Evolutionary conservation across 1,140 invertebrate species (phyloP).

Genomic region (Zaprionus capensis): DNA sequence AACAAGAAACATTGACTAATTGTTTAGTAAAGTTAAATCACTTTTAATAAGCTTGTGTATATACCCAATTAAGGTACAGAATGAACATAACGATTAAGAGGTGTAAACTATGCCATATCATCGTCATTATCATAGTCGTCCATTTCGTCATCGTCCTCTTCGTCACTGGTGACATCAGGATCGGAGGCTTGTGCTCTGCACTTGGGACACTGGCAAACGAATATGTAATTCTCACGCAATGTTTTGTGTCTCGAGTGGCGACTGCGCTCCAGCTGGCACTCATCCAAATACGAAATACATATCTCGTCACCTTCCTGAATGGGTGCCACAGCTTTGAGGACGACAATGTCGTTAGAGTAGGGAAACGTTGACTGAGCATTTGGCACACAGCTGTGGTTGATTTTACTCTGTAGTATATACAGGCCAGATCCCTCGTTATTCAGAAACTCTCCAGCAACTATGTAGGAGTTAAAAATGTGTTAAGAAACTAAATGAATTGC

Average conservation of each 20-base stretch:
- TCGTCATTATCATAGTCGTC: slow-evolving; percentile 68
- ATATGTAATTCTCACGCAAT: slow-evolving; percentile 92
- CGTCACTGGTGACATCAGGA: slow-evolving; percentile 92
- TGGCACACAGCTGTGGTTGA: slow-evolving; percentile 96
- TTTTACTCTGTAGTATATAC: slow-evolving; percentile 92
- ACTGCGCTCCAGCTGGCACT: slow-evolving; percentile 91
- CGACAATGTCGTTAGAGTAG: slow-evolving; percentile 92
- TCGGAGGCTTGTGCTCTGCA: slow-evolving; percentile 91
- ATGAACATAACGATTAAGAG: slow-evolving; percentile 2
- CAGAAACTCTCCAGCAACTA: slow-evolving; percentile 94
- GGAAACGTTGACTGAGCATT: slow-evolving; percentile 95
- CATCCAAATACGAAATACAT: slow-evolving; percentile 95
- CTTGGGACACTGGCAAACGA: slow-evolving; percentile 88
- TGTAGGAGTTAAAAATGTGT: background rate
- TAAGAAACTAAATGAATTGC: background rate
- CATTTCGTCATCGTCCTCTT: slow-evolving; percentile 85
- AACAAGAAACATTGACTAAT: background rate
- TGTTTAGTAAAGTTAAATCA: slow-evolving; percentile 1
- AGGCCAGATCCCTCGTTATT: slow-evolving; percentile 97
- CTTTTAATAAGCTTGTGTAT: background rate
- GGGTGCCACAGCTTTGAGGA: slow-evolving; percentile 89
- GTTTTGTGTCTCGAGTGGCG: slow-evolving; percentile 94
- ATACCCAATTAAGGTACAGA: background rate
- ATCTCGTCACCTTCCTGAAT: slow-evolving; percentile 95
- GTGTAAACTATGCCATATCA: slow-evolving; percentile 65